Percentiles rank a stretch among this genome's conserved stretches.
Evolutionary conservation across 2,888 invertebrate species (phyloP).

Genomic region (Oscheius sp.): DNA sequence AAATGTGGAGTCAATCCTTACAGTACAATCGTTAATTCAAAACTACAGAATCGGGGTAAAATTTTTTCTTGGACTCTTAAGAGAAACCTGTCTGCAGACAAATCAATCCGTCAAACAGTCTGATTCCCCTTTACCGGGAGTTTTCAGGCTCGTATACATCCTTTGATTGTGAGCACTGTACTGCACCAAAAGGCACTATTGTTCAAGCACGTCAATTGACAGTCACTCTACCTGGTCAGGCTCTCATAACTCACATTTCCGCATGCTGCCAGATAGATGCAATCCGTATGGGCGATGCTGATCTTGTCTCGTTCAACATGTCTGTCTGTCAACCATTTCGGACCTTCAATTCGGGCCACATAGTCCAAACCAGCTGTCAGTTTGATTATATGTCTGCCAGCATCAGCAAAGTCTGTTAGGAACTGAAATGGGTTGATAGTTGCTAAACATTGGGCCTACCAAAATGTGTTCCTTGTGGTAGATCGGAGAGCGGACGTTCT

Average conservation of each 20-base stretch:
- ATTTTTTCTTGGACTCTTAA: too few species aligned
- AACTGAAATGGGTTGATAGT: constrained; percentile 2
- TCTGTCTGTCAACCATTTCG: constrained; percentile 51
- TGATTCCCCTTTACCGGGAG: too few species aligned
- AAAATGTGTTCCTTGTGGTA: constrained; percentile 54
- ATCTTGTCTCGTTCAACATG: constrained; percentile 52
- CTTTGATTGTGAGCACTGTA: too few species aligned
- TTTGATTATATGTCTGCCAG: constrained; percentile 51
- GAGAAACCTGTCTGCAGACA: too few species aligned
- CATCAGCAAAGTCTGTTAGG: constrained; percentile 2
- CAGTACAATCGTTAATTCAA: too few species aligned
- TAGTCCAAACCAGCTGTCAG: constrained; percentile 50
- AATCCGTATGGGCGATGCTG: constrained; percentile 56
- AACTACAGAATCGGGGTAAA: too few species aligned
- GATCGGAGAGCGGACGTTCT: constrained; percentile 47
- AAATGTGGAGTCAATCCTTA: too few species aligned
- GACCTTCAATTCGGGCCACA: constrained; percentile 58
- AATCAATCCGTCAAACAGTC: too few species aligned
- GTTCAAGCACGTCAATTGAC: too few species aligned
- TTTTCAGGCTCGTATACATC: too few species aligned
- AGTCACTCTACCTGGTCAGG: neutral
- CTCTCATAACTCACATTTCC: constrained; percentile 44
- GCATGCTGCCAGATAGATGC: constrained; percentile 57
- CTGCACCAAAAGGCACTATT: too few species aligned
- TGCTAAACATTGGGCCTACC: constrained; percentile 27